Evolutionary conservation across 37 sponge, comb jelly and placozoan genomes (phyloP).

Genomic region (Agelas oroides): DNA sequence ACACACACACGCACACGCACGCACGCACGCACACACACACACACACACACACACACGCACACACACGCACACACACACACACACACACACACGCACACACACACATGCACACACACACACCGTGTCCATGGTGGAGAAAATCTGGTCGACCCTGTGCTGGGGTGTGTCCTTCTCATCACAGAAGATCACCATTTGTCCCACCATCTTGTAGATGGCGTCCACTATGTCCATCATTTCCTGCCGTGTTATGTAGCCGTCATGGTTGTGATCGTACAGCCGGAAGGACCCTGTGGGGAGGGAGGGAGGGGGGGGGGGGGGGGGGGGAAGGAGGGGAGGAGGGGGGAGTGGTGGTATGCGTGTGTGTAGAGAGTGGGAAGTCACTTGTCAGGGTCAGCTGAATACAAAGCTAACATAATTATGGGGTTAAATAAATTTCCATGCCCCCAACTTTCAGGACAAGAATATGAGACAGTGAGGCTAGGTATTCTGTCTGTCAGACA

Average conservation of each 20-base stretch:
- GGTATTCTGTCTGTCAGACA: too few relatives aligned
- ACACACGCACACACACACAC: slow-evolving; percentile 8
- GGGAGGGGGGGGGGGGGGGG: too few relatives aligned
- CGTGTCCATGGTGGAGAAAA: slow-evolving; percentile 70
- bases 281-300: slow-evolving; percentile 42
- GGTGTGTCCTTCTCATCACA: slow-evolving; percentile 54
- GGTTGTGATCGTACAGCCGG: slow-evolving; percentile 52
- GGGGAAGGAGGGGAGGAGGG: not conserved
- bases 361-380: not conserved
- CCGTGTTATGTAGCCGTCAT: slow-evolving; percentile 54
- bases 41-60: slow-evolving; percentile 24
- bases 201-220: slow-evolving; percentile 74
- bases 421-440: too few relatives aligned
- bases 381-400: too few relatives aligned
- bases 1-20: too few relatives aligned
- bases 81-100: too few relatives aligned
- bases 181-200: slow-evolving; percentile 34
- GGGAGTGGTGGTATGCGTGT: too few relatives aligned
- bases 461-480: too few relatives aligned
- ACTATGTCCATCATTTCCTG: slow-evolving; percentile 53
- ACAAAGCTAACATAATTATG: too few relatives aligned
- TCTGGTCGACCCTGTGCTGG: slow-evolving; percentile 72
- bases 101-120: slow-evolving; percentile 6
- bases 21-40: too few relatives aligned
- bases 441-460: too few relatives aligned